Evolutionary conservation across 1,140 invertebrate species (phyloP), one percentile per base, ranked within the genome.

Genomic region (Triops longicaudatus): DNA sequence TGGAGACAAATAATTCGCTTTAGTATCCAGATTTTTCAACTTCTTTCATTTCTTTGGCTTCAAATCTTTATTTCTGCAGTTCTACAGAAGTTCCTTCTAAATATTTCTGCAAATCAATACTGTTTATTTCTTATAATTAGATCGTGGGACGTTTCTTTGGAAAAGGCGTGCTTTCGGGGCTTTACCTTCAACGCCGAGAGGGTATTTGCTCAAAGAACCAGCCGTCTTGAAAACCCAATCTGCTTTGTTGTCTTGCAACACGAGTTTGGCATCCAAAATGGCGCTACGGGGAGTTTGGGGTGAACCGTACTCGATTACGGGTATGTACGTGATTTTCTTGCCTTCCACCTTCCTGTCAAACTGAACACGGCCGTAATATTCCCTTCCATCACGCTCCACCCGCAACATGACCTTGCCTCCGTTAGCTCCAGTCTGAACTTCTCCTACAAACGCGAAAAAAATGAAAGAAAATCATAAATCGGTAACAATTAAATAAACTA

Each of bases 281-380:
- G 74, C 79, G 17, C 73, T 76, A 11, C 37, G 73, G 27, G 63
- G n/a, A 12, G 77, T 77, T 26, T 74, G 12, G 2, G 91, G 88
- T 72, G 88, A 78, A 81, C 87, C 86, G 81, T 90, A 91, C 80
- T 92, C 89, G 26, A 93, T 83, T 0, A 92, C 80, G 0, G 92
- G 92, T 77, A 86, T 89, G 81, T 90, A 92, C 5, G 89, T 74
- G 31, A 37, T 77, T 87, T 31, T 81, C 79, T 74, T 84, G 82
- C 31, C 82, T 84, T 72, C 84, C 84, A 11, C 88, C 4, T 84
- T 81, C n/a, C 91, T 84, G 0, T 91, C 91, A 71, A 87, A 82
- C 81, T 88, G 72, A 37, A 77, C 22, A 22, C 73, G 89, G 2
- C 84, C 88, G 73, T 83, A 89, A 43, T 89, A 91, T 27, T 89